These are phyloP conservation scores for Spermophilus dauricus DNA, from an alignment of 2,113 vertebrate species.

Conservation along the genomic window DNA sequence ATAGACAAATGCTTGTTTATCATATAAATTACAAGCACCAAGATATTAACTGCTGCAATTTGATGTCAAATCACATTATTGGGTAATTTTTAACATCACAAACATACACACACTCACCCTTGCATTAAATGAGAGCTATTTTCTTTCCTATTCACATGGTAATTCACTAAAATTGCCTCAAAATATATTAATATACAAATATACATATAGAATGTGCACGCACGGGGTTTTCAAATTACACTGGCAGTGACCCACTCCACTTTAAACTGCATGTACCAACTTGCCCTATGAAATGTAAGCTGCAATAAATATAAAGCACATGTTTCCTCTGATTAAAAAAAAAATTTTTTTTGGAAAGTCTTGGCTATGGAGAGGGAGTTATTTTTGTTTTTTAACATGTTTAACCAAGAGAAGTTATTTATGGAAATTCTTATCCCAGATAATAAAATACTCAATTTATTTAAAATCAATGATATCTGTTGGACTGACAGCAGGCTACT, in stretches of 20 bases:
- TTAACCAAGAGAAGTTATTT: conserved; percentile 66
- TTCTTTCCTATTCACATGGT: conserved; percentile 17
- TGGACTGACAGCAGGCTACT: conserved; percentile 58
- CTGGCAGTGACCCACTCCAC: conserved; percentile 60
- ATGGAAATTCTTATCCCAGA: conserved; percentile 74
- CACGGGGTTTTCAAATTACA: conserved; percentile 70
- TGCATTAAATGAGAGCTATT: conserved; percentile 40
- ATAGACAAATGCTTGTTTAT: conserved; percentile 76
- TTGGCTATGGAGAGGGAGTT: conserved; percentile 13
- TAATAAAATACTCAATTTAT: conserved; percentile 68
- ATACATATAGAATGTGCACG: conserved; percentile 31
- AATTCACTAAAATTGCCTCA: conserved; percentile 59
- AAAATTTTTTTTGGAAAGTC: conserved; percentile 25
- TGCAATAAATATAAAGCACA: conserved; percentile 41
- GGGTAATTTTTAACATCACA: conserved; percentile 74
- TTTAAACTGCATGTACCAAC: conserved; percentile 45
- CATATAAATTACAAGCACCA: conserved; percentile 76
- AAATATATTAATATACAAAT: conserved; percentile 31
- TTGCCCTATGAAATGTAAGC: conserved; percentile 58
- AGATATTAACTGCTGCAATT: conserved; percentile 83
- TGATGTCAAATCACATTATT: conserved; percentile 82
- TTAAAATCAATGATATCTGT: conserved; percentile 71
- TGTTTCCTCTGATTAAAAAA: conserved; percentile 17
- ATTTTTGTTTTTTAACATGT: conserved; percentile 53
- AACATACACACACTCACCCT: neutral